Percentiles rank a stretch among this genome's conserved stretches.
phyloP scores from a whole-genome alignment of 2,888 invertebrate species.

The Drosophila demipolita region DNA sequence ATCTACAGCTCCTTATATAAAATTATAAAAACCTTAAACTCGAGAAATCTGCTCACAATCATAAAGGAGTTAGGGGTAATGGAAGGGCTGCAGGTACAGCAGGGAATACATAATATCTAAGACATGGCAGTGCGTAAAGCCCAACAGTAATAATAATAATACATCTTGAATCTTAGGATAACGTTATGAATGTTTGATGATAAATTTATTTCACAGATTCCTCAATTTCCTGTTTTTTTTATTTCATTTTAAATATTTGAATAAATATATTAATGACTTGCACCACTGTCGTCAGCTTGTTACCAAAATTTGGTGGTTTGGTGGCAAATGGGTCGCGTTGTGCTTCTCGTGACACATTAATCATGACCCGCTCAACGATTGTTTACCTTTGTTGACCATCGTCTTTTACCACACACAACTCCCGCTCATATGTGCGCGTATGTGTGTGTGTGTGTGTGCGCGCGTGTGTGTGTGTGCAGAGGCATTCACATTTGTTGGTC shows the following conservation, averaged over 20 bases:
- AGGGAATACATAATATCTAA: background rate
- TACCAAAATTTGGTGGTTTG: conserved; percentile 22
- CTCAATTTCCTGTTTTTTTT: no score
- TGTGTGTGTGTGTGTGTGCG: conserved; percentile 3
- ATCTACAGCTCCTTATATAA: no score
- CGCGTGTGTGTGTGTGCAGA: background rate
- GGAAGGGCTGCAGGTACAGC: background rate
- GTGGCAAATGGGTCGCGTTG: conserved; percentile 49
- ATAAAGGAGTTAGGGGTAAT: background rate
- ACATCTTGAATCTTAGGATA: background rate
- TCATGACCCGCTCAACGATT: conserved; percentile 80
- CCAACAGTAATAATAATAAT: background rate
- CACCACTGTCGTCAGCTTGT: conserved; percentile 62
- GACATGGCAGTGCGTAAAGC: background rate
- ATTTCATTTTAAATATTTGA: no score
- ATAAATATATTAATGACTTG: background rate
- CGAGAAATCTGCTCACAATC: no score
- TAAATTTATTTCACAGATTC: background rate
- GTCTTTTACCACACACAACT: conserved; percentile 19
- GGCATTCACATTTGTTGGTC: conserved; percentile 24
- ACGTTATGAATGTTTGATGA: background rate
- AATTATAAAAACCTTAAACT: no score
- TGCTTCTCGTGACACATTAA: conserved; percentile 78
- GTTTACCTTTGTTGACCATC: conserved; percentile 65
- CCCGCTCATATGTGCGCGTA: background rate